Base-by-base conservation (phyloP, 2,888 invertebrate species). In the Gisinianus flammeolus region DNA sequence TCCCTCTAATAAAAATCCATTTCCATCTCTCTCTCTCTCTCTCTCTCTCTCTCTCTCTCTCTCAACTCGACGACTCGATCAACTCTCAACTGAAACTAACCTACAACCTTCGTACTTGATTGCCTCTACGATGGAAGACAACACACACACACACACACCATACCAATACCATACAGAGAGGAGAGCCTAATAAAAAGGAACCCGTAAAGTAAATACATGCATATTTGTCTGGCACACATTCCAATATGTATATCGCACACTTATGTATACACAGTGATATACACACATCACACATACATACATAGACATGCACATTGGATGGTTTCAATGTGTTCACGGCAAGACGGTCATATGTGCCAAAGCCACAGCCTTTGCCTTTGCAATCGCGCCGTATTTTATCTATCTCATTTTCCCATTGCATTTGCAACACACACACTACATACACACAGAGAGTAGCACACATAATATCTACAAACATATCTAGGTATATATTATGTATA, bases 321-420 rank as follows among this genome's bases (percentile, higher is more conserved):
- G 22, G 19, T 10, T 58, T n/a, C 12, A 58, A 58, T 58, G 16
- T 44, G 8, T 58, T 58, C 58, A 58, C 26, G 58, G 58, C 58
- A 24, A 58, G 24, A 58, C 22, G 58, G n/a, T 58, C 58, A 58
- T n/a, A 12, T 58, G 58, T 58, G 58, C 58, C 58, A 58, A 10
- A 10, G 58, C 19, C 44, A 44, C 12, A 44, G 44, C 44, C 44
- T 44, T 44, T 44, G 19, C 44, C 44, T 16, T 44, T 12, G 44
- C 44, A 58, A 58, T 58, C 58, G 56, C 56, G 56, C 56, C 56
- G 56, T 56, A 22, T 56, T 56, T 56, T 56, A 56, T 56, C 19
- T 10, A 6, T 56, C 24, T 35, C 35, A 35, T 35, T 35, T 12
- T 35, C 5, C 35, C 12, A 5, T 35, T 8, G 35, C 35, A 35